Evolutionary conservation across 2,888 invertebrate species (phyloP).

Genomic region (Torymus tubicola): DNA sequence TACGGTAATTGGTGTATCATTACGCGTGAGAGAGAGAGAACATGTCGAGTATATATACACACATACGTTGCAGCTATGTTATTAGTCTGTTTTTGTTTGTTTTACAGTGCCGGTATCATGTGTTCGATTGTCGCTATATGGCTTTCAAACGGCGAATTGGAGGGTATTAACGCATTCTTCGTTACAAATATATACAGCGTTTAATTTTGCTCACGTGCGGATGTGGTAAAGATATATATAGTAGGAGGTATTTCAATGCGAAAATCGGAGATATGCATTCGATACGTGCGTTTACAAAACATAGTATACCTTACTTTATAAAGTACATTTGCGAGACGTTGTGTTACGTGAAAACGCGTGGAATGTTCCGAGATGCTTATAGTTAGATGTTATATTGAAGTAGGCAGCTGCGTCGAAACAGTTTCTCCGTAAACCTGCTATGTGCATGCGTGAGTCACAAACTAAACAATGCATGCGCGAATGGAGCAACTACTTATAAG

Average conservation of each 20-base stretch:
- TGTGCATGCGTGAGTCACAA: slow-evolving; percentile 17
- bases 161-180: slow-evolving; percentile 18
- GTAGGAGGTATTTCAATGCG: no score
- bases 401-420: slow-evolving; percentile 25
- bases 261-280: no score
- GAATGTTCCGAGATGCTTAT: neutral
- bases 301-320: no score
- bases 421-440: slow-evolving; percentile 9
- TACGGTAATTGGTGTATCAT: slow-evolving; percentile 2
- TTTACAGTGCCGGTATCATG: neutral
- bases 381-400: slow-evolving; percentile 9
- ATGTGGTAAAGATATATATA: no score
- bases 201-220: no score
- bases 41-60: no score
- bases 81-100: slow-evolving; percentile 31
- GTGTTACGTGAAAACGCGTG: neutral
- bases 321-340: neutral
- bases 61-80: slow-evolving; percentile 10
- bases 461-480: slow-evolving; percentile 35
- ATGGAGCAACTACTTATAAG: neutral
- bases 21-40: neutral
- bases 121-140: slow-evolving; percentile 1
- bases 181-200: neutral
- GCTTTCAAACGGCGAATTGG: slow-evolving; percentile 22
- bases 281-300: no score